Evolutionary conservation across 1,140 invertebrate genomes (phyloP), one percentile per base, ranked within the genome.

Genomic region (Trichomalopsis sarcophagae): DNA sequence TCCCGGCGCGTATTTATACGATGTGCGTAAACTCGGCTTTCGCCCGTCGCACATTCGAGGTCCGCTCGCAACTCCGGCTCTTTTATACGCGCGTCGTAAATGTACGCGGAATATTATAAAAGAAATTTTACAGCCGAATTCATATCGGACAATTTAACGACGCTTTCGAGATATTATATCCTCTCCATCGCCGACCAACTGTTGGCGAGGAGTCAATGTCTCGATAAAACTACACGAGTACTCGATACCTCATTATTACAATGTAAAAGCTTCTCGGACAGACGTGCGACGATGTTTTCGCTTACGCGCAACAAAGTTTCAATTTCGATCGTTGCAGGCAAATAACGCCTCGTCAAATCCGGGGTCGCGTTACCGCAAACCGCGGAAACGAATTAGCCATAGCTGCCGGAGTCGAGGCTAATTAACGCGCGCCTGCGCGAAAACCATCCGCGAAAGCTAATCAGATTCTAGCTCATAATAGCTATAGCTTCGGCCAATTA

Each of bases 401-500:
- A 27, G 27, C 27, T 27, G 66, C 66, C 5, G 9, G 6, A 23
- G 66, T 68, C 66, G 66, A 17, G 66, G 66, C 66, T 23, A 23
- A 23, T 33, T 74, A 21, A 40, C 73, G 11, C 36, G 2, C 73
- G 36, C 33, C 33, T 5, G 27, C 11, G 33, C 40, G 74, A 55
- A 55, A 55, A 55, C 50, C 50, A 55, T 55, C 50, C 14, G 10
- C 5, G 14, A 50, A 13, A 17, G 13, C 50, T 55, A 55, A 55
- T 55, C 50, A 55, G 13, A 55, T 55, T 17, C 14, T 2, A 71
- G 23, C 23, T 71, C 23, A n/a, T 33, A 27, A 69, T 69, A 23
- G 74, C 33, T 17, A 27, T 27, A 21, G 30, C 50, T 78, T 36
- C 66, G 50, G 27, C 21, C 76, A 78, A 78, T 78, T 78, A 66